Evolutionary conservation across 2,797 vertebrate species (phyloP).

Genomic region (Tapera naevia): DNA sequence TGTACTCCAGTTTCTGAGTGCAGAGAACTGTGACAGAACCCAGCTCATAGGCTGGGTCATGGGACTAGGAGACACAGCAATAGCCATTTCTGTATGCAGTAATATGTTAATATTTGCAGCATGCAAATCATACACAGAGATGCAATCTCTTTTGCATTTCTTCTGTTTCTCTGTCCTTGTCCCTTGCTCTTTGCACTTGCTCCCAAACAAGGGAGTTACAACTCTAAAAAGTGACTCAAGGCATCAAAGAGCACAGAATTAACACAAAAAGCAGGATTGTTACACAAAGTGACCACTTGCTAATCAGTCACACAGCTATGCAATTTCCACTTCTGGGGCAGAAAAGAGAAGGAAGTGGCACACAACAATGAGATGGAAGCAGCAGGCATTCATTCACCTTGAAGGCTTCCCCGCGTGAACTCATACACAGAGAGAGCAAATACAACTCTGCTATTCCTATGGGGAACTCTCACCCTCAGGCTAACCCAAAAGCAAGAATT

Average conservation of each 20-base stretch:
- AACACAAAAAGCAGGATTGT: background rate
- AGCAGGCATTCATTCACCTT: background rate
- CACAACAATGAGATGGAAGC: background rate
- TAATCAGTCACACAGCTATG: background rate
- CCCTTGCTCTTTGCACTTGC: background rate
- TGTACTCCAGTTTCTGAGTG: background rate
- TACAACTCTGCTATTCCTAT: slow-evolving; percentile 12
- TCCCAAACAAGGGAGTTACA: background rate
- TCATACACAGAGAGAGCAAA: background rate
- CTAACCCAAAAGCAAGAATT: slow-evolving; percentile 75
- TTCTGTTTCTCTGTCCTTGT: background rate
- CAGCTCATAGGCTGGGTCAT: background rate
- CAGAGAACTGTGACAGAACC: background rate
- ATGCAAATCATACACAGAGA: background rate
- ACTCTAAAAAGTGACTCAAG: background rate
- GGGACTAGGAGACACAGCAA: background rate
- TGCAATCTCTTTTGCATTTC: background rate
- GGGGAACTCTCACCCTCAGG: slow-evolving; percentile 71
- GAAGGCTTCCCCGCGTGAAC: background rate
- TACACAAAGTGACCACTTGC: background rate
- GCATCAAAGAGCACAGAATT: background rate
- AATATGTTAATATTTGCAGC: background rate
- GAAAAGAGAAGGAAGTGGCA: background rate
- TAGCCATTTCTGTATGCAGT: background rate
- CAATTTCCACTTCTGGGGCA: background rate